Evolutionary conservation across 2,113 vertebrate genomes (phyloP).

Genomic region (Mirza zaza): DNA sequence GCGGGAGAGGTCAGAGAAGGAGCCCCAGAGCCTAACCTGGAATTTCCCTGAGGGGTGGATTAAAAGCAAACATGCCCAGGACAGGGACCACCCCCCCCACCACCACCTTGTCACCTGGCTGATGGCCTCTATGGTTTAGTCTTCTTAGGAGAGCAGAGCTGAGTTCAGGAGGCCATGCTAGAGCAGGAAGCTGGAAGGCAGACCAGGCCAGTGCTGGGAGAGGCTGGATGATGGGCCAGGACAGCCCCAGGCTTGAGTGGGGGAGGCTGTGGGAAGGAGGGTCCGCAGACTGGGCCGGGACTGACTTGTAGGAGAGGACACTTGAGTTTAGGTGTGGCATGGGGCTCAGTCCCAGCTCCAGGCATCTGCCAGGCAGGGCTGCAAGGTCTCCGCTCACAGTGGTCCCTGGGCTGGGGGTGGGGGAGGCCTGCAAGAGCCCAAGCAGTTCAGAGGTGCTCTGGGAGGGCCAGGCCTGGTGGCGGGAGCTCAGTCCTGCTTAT

Average conservation of each 20-base stretch:
- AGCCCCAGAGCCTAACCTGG: neutral
- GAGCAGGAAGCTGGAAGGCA: neutral
- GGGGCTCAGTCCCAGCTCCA: neutral
- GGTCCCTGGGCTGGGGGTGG: neutral
- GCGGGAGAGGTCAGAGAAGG: neutral
- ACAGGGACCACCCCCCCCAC: neutral
- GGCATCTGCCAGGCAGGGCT: neutral
- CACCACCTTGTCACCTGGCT: neutral
- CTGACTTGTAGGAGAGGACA: neutral
- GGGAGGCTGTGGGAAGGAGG: neutral
- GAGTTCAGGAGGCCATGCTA: neutral
- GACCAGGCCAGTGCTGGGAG: neutral
- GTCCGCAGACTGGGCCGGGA: accelerated
- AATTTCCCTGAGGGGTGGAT: neutral
- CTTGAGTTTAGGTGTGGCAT: neutral
- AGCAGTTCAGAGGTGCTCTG: neutral
- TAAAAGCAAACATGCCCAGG: neutral
- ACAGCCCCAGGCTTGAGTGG: neutral
- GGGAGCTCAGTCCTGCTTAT: neutral
- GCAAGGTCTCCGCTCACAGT: neutral
- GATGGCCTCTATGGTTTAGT: neutral
- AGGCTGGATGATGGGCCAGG: neutral
- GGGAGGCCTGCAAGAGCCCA: too few species aligned
- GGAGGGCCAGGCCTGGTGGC: neutral
- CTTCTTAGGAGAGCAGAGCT: neutral